phyloP scores from a whole-genome alignment of 2,113 vertebrate genomes.

The Oostethus manadensis region DNA sequence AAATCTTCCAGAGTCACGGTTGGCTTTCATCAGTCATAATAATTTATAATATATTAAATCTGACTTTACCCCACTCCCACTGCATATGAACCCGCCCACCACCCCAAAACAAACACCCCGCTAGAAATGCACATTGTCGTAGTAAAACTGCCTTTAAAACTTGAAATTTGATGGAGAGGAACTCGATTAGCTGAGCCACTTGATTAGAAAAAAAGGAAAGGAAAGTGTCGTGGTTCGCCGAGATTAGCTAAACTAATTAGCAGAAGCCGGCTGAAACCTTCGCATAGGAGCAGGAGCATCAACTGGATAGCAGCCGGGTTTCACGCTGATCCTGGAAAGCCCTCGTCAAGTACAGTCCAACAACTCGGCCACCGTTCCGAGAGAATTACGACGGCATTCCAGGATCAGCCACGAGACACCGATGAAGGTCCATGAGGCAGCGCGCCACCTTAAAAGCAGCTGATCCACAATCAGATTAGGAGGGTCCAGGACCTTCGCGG shows the following conservation, averaged over 20 bases:
- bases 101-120: slow-evolving; percentile 22
- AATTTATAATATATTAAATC: slow-evolving; percentile 74
- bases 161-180: slow-evolving; percentile 41
- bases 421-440: slow-evolving; percentile 61
- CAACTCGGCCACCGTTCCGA: slow-evolving; percentile 13
- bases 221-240: slow-evolving; percentile 42
- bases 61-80: slow-evolving; percentile 48
- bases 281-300: slow-evolving; percentile 32
- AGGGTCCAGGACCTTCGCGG: not conserved
- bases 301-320: slow-evolving; percentile 63
- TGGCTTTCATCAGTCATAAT: slow-evolving; percentile 67
- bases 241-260: slow-evolving; percentile 39
- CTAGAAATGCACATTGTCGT: slow-evolving; percentile 66
- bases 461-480: slow-evolving; percentile 50
- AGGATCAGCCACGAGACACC: slow-evolving; percentile 59
- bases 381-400: slow-evolving; percentile 38
- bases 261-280: slow-evolving; percentile 36
- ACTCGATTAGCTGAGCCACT: slow-evolving; percentile 34
- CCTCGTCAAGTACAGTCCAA: slow-evolving; percentile 24
- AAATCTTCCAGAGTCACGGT: slow-evolving; percentile 59
- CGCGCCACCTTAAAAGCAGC: slow-evolving; percentile 43
- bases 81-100: slow-evolving; percentile 50
- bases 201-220: slow-evolving; percentile 32
- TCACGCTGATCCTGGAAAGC: slow-evolving; percentile 61
- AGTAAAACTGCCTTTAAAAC: slow-evolving; percentile 61